Evolutionary conservation across 2,797 vertebrate species (phyloP), one percentile per base, ranked within the genome.

Genomic region (Echeneis naucrates): DNA sequence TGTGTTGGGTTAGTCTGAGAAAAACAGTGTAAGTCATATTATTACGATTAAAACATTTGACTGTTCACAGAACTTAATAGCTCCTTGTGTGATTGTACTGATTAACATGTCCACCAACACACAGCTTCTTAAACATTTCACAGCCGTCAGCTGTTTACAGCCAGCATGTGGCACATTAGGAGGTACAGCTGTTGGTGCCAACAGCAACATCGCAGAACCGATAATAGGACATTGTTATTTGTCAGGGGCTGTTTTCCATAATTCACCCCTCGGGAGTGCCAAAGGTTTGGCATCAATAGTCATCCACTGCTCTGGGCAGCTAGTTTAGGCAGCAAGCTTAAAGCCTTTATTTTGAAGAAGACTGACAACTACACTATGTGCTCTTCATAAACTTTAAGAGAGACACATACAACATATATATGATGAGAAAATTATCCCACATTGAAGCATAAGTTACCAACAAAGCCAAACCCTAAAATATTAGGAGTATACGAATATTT

Each of bases 61-160:
- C 44, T 48, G 30, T 17, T 21, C 16, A 9, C 27, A n/a, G 16
- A 26, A 42, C 16, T 37, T n/a, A 10, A 35, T 44, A 67, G 52
- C 62, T 17, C 30, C 69, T 72, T 60, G 63, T 67, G 59, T 64
- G 52, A 69, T 77, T 50, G 55, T 35, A 63, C 4, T 83, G 66
- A 90, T 88, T 76, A 82, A 64, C 73, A 50, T 75, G 82, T 79
- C 80, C 85, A n/a, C 66, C 76, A 80, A 57, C 55, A 33, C 19
- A 47, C 73, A 40, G 60, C 68, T 48, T 75, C 61, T 81, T 70
- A 77, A 70, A 62, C 52, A 23, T 38, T 37, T 37, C 53, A 0
- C 24, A 64, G 63, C 58, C 69, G 38, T 74, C 88, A 90, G 86
- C 88, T 90, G 87, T 78, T 88, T 75, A 52, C 52, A 65, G 64